A percentile compares a stretch with the other conserved stretches of the same genome.
Evolutionary conservation across 2,797 vertebrate species (phyloP).

Genomic region (Intellagama lesueurii): DNA sequence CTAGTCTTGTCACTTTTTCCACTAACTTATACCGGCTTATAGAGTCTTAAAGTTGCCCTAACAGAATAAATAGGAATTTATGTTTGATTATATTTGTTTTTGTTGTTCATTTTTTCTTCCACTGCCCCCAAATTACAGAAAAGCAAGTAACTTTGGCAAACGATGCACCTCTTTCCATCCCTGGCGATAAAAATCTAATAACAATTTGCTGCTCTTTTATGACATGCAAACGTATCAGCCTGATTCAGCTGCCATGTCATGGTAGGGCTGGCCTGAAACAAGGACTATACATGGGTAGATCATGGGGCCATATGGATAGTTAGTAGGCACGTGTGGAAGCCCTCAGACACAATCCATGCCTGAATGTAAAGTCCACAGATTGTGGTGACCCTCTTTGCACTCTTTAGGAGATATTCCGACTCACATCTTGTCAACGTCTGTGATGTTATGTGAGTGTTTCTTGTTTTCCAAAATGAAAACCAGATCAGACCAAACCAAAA

Average conservation of each 20-base stretch:
- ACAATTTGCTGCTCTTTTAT: neutral
- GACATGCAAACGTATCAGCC: neutral
- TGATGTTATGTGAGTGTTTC: too few species aligned
- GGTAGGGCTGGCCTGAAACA: neutral
- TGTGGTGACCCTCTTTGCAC: too few species aligned
- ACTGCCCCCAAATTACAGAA: neutral
- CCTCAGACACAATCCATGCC: too few species aligned
- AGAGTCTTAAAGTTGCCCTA: neutral
- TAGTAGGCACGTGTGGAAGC: neutral
- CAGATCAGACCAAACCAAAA: too few species aligned
- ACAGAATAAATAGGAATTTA: neutral
- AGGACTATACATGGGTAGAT: neutral
- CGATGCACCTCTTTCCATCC: neutral
- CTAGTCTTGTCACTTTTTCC: too few species aligned
- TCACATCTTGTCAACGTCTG: too few species aligned
- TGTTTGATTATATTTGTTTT: neutral
- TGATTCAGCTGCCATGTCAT: neutral
- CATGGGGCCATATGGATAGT: too few species aligned
- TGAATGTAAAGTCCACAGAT: too few species aligned
- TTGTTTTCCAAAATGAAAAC: too few species aligned
- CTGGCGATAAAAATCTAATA: neutral
- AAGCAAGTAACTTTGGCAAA: neutral
- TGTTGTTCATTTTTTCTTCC: neutral
- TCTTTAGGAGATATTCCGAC: too few species aligned
- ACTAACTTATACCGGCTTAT: neutral